Evolutionary conservation across 2,797 vertebrate species (phyloP), one percentile per base, ranked within the genome.

Genomic region (Microcaecilia unicolor): DNA sequence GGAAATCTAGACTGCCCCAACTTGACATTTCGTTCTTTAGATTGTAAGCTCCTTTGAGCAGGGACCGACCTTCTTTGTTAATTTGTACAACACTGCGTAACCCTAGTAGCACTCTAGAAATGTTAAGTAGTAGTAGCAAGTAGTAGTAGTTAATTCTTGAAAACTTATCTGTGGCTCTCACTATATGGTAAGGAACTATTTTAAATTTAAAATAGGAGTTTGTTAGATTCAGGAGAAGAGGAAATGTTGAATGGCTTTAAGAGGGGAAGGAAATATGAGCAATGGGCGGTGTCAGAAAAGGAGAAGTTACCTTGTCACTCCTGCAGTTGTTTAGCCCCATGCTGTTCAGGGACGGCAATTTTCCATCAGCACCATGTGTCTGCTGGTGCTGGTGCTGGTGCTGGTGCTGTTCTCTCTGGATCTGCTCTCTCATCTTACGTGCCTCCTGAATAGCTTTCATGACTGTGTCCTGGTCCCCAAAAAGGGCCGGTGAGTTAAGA

Each of bases 361-460:
- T 98, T 61, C 87, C 91, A 44, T 98, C 94, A 45, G 95, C 76
- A 41, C 87, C 76, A 48, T 95, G 92, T n/a, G n/a, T n/a, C 2
- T 93, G 88, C 25, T 84, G 89, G 40, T 88, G 81, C 19, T 73
- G 92, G 2, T 93, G 88, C 25, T 84, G 89, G 40, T 88, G 81
- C 19, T 73, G 68, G 61, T 87, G 81, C 79, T 93, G 90, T 75
- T 94, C 90, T 38, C 89, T 73, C 72, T 95, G 95, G 64, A 98
- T 92, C 76, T 98, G 92, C 67, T 98, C 92, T 75, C 93, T 81
- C 92, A 97, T 94, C 73, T 93, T 97, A 44, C 93, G 78, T 25
- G 95, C 95, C 74, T 98, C 95, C 48, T 98, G 93, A 68, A 98
- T 97, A 65, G 93, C 95, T 80, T 98, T 98, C 93, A 98, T 92